Percentiles rank a stretch among this genome's conserved stretches.
Evolutionary conservation across 1,140 invertebrate genomes (phyloP).

Genomic region (Aphaenogaster rudis): DNA sequence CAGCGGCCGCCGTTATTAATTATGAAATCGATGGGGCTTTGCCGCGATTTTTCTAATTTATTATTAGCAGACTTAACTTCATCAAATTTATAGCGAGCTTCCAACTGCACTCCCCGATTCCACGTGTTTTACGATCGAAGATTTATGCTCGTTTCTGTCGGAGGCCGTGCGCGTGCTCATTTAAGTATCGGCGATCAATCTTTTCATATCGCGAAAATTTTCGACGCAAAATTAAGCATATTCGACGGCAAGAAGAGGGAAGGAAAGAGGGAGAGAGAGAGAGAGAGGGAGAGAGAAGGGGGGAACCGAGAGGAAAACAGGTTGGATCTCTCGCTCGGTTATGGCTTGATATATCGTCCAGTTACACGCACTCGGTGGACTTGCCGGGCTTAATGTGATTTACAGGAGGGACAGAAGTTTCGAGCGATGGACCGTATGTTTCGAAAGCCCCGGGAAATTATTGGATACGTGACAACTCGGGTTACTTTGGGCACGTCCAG

Average conservation of each 20-base stretch:
- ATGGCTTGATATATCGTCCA: constrained; percentile 65
- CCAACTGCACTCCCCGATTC: neutral
- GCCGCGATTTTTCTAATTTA: constrained; percentile 32
- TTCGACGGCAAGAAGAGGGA: neutral
- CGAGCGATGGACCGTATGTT: constrained; percentile 73
- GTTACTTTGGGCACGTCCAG: constrained; percentile 61
- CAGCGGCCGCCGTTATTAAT: neutral
- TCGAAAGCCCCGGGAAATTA: constrained; percentile 76
- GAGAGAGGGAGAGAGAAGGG: neutral
- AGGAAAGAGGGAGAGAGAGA: no score
- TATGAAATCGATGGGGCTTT: constrained; percentile 8
- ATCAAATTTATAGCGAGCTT: constrained; percentile 28
- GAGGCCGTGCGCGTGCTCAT: neutral
- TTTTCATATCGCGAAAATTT: constrained; percentile 41
- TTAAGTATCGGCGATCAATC: constrained; percentile 38
- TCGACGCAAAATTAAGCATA: constrained; percentile 56
- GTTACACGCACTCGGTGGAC: constrained; percentile 67
- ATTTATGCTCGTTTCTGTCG: constrained; percentile 25
- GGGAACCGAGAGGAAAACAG: constrained; percentile 61
- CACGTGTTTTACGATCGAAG: constrained; percentile 25
- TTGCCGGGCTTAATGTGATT: constrained; percentile 78
- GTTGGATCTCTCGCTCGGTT: constrained; percentile 55
- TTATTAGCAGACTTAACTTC: constrained; percentile 36
- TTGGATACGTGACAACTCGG: constrained; percentile 73
- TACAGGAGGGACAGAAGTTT: constrained; percentile 75